phyloP scores from a whole-genome alignment of 2,797 vertebrate genomes.

The Centroberyx gerrardi region DNA sequence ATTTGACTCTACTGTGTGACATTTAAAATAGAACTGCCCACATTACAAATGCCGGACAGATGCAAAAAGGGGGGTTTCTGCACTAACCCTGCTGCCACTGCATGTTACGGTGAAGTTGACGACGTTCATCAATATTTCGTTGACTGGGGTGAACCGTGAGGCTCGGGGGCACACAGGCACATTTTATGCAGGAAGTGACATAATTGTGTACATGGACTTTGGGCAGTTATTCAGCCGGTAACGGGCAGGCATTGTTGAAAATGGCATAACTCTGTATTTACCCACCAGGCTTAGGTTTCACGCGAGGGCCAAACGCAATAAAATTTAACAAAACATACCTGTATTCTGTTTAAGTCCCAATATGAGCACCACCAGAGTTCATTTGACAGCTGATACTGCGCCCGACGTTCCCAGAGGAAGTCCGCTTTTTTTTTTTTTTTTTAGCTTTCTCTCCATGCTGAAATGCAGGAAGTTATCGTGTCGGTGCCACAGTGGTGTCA shows the following conservation, averaged over 20 bases:
- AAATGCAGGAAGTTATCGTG: constrained; percentile 59
- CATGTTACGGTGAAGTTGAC: constrained; percentile 11
- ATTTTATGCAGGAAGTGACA: constrained; percentile 92
- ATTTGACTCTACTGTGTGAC: too few species aligned
- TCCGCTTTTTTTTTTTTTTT: constrained; percentile 48
- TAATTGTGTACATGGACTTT: constrained; percentile 86
- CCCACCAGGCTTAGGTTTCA: constrained; percentile 83
- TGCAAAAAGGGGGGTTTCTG: neutral
- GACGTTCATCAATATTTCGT: constrained; percentile 68
- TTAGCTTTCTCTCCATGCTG: constrained; percentile 25
- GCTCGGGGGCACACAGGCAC: constrained; percentile 77
- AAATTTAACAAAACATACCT: constrained; percentile 88
- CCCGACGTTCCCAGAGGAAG: constrained; percentile 81
- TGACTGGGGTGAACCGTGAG: constrained; percentile 68
- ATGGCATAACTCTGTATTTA: constrained; percentile 88
- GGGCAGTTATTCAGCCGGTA: constrained; percentile 85
- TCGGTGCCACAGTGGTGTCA: constrained; percentile 52
- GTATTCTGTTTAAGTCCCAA: constrained; percentile 79
- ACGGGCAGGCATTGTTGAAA: constrained; percentile 90
- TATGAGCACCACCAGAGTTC: constrained; percentile 74
- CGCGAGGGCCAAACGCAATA: constrained; percentile 86
- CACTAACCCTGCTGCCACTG: constrained; percentile 8
- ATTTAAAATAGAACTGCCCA: too few species aligned
- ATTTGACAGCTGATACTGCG: constrained; percentile 83
- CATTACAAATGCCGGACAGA: neutral